A percentile compares a stretch with the other conserved stretches of the same genome.
Conservation (phyloP, 1,140 invertebrate genomes). For the Daktulosphaira vitifoliae region DNA sequence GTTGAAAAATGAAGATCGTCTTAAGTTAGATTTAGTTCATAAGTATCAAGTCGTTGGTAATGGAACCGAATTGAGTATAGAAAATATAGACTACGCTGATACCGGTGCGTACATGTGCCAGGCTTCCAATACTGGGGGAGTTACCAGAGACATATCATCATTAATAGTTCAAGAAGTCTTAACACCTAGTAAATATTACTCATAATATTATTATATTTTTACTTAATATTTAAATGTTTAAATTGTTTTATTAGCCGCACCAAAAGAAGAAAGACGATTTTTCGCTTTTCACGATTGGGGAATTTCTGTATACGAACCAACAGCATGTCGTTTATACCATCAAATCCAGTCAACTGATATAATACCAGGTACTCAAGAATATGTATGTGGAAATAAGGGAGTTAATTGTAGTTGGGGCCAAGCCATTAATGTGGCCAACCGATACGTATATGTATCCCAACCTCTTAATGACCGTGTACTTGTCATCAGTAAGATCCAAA, state of each 20-base stretch:
- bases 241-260: conserved; percentile 46
- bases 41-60: conserved; percentile 62
- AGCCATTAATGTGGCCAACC: conserved; percentile 62
- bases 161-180: conserved; percentile 61
- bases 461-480: conserved; percentile 61
- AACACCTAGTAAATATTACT: conserved; percentile 50
- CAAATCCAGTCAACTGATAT: conserved; percentile 65
- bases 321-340: conserved; percentile 61
- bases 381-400: conserved; percentile 59
- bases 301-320: conserved; percentile 65
- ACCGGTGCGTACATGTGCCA: conserved; percentile 72
- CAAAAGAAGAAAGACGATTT: conserved; percentile 57
- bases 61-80: conserved; percentile 58
- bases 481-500: conserved; percentile 62
- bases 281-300: conserved; percentile 71
- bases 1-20: conserved; percentile 63
- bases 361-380: conserved; percentile 64
- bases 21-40: conserved; percentile 47
- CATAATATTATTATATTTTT: too few species aligned
- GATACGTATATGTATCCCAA: conserved; percentile 67
- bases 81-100: conserved; percentile 59
- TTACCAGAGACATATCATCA: conserved; percentile 61
- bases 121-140: conserved; percentile 59
- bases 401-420: conserved; percentile 62
- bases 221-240: too few species aligned